These are phyloP conservation scores for Syndactyla subalaris DNA, from an alignment of 2,797 vertebrate genomes.

Conservation along the genomic window DNA sequence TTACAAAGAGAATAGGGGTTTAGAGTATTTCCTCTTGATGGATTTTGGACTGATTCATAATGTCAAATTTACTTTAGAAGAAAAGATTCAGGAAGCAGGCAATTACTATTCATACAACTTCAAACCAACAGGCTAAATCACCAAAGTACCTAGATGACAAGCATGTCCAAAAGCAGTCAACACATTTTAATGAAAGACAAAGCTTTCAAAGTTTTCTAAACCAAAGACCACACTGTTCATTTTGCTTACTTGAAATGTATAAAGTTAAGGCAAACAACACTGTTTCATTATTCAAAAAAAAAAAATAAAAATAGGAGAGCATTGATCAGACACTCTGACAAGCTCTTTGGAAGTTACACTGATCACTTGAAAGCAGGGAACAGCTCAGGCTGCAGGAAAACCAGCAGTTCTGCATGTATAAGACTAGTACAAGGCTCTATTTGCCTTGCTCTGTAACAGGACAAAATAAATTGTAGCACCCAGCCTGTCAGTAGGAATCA, in stretches of 20 bases:
- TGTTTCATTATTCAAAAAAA: not conserved
- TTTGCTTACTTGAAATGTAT: not conserved
- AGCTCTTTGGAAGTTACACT: slow-evolving; percentile 68
- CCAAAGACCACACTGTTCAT: not conserved
- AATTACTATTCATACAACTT: not conserved
- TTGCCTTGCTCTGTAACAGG: slow-evolving; percentile 80
- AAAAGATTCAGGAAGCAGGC: not conserved
- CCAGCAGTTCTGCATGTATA: slow-evolving; percentile 76
- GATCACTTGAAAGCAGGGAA: slow-evolving; percentile 67
- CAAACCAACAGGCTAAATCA: not conserved
- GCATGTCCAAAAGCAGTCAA: not conserved
- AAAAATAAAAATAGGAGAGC: not conserved
- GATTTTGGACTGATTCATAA: not conserved
- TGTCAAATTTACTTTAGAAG: not conserved
- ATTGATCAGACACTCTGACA: not conserved
- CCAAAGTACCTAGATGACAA: not conserved
- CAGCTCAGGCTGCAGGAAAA: slow-evolving; percentile 77
- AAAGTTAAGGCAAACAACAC: not conserved
- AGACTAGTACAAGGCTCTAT: slow-evolving; percentile 65
- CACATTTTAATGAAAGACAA: not conserved
- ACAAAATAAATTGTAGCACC: slow-evolving; percentile 34
- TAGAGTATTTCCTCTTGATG: not conserved
- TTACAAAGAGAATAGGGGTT: not conserved
- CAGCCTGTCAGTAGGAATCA: slow-evolving; percentile 20
- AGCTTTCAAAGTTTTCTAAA: not conserved